These are phyloP conservation scores for Oxyteleia sp. DNA, from an alignment of 2,888 invertebrate genomes.

Conservation along the genomic window DNA sequence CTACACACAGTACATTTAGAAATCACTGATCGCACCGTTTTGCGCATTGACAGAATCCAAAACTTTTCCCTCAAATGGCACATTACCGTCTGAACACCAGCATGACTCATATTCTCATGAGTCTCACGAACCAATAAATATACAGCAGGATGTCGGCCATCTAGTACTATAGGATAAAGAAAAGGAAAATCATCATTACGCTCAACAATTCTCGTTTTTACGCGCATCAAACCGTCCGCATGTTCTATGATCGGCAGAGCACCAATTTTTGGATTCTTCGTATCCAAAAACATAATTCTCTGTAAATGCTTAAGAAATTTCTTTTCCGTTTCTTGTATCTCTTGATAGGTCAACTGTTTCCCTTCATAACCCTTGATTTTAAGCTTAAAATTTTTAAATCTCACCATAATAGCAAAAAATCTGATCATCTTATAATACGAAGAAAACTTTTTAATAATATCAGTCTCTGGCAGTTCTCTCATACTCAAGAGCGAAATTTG, in stretches of 20 bases:
- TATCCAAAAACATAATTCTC: constrained; percentile 47
- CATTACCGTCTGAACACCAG: constrained; percentile 69
- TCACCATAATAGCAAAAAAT: constrained; percentile 46
- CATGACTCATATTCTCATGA: constrained; percentile 72
- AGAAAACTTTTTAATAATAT: constrained; percentile 3
- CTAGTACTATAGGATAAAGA: constrained; percentile 77
- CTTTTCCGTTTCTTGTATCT: constrained; percentile 30
- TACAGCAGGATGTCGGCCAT: constrained; percentile 74
- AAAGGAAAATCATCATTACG: constrained; percentile 74
- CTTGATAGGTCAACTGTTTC: constrained; percentile 33
- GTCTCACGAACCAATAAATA: constrained; percentile 68
- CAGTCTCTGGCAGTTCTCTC: background rate
- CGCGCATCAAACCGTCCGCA: constrained; percentile 36
- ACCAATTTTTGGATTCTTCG: constrained; percentile 30
- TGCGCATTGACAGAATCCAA: constrained; percentile 67
- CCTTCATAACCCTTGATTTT: constrained; percentile 19
- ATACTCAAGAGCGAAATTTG: constrained; percentile 16
- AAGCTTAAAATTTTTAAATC: constrained; percentile 46
- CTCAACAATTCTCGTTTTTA: constrained; percentile 73
- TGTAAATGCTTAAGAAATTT: constrained; percentile 45
- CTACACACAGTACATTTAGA: constrained; percentile 64
- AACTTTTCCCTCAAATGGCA: constrained; percentile 67
- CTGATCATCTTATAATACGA: constrained; percentile 34
- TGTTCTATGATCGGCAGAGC: constrained; percentile 11
- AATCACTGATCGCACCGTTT: constrained; percentile 57